Conservation (phyloP, 2,113 vertebrate species). For the Trinectes maculatus region DNA sequence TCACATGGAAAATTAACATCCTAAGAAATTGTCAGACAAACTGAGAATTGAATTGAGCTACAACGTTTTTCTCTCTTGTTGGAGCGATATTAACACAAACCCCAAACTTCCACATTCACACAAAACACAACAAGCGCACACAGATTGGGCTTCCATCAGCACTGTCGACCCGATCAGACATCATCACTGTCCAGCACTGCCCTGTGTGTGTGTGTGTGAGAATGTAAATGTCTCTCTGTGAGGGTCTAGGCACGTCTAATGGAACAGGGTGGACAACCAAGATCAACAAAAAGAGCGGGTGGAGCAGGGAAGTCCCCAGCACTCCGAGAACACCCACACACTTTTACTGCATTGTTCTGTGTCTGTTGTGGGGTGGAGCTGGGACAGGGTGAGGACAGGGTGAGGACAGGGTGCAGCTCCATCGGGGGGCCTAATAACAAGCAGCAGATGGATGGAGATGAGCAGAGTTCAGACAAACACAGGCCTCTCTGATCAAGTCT, state of each 20-base stretch:
- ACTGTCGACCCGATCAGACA: slow-evolving; percentile 29
- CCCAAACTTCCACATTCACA: slow-evolving; percentile 40
- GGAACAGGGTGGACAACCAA: slow-evolving; percentile 53
- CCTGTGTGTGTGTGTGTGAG: slow-evolving; percentile 19
- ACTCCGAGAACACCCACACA: slow-evolving; percentile 56
- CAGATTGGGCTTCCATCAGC: slow-evolving; percentile 31
- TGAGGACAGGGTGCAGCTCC: slow-evolving; percentile 50
- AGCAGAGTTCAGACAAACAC: slow-evolving; percentile 30
- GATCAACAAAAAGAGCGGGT: slow-evolving; percentile 72
- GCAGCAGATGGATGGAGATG: slow-evolving; percentile 48
- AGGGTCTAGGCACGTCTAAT: slow-evolving; percentile 28
- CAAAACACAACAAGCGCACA: slow-evolving; percentile 34
- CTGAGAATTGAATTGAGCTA: background rate
- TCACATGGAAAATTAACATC: background rate
- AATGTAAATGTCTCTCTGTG: background rate
- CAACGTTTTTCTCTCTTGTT: slow-evolving; percentile 8
- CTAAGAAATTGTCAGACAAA: too few species aligned
- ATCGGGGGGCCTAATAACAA: slow-evolving; percentile 34
- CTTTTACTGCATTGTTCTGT: slow-evolving; percentile 38
- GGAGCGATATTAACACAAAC: too few species aligned
- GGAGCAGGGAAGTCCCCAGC: slow-evolving; percentile 60
- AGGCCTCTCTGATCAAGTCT: background rate
- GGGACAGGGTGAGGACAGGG: slow-evolving; percentile 13
- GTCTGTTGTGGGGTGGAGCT: slow-evolving; percentile 20
- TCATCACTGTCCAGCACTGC: slow-evolving; percentile 13